Evolutionary conservation across 64 coral and sea anemone genomes (phyloP).

Genomic region (Pocillopora verrucosa): DNA sequence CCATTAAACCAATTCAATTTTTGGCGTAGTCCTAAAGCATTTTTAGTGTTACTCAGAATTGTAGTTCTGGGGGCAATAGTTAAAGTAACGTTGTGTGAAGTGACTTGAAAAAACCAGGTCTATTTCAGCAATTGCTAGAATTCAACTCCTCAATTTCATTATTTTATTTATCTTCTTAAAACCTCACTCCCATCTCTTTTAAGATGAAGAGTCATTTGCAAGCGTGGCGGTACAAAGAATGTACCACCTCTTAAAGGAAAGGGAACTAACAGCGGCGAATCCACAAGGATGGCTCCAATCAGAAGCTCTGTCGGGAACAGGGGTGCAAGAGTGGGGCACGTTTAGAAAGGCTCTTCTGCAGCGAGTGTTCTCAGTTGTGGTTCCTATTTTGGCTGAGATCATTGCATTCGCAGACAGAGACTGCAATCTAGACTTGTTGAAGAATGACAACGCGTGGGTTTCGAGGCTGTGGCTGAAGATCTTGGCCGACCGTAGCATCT

Average conservation of each 20-base stretch:
- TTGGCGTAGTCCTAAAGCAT: no score
- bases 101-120: no score
- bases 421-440: slow-evolving; percentile 61
- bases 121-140: no score
- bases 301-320: slow-evolving; percentile 73
- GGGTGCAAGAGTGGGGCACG: slow-evolving; percentile 72
- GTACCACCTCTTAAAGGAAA: slow-evolving; percentile 49
- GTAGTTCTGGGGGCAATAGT: no score
- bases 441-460: slow-evolving; percentile 20
- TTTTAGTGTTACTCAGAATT: no score
- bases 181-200: not conserved
- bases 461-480: slow-evolving; percentile 1
- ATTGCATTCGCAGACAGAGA: slow-evolving; percentile 72
- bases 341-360: slow-evolving; percentile 74
- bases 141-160: no score
- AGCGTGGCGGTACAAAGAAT: slow-evolving; percentile 21
- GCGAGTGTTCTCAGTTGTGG: slow-evolving; percentile 54
- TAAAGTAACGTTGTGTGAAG: no score
- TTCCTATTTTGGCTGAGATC: slow-evolving; percentile 68
- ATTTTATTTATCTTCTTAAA: no score
- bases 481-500: slow-evolving; percentile 39
- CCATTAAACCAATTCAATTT: no score
- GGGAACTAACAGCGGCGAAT: slow-evolving; percentile 28
- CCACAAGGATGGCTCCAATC: not conserved
- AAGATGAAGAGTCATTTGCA: slow-evolving; percentile 33